These are phyloP conservation scores for Eretmocerus hayati DNA, from an alignment of 2,888 invertebrate species.

Conservation along the genomic window DNA sequence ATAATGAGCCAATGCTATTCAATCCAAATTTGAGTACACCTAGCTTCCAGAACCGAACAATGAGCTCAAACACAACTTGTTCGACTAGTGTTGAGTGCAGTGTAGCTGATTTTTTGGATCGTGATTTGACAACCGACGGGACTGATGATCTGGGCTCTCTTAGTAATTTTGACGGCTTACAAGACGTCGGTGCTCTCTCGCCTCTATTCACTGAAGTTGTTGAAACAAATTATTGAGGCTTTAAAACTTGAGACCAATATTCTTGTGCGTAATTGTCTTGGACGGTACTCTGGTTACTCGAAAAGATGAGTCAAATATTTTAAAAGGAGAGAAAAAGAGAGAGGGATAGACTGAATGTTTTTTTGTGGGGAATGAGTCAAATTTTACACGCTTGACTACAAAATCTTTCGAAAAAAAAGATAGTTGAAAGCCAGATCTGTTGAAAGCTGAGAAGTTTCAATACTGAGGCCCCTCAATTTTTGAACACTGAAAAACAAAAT, in stretches of 20 bases:
- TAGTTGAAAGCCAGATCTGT: no score
- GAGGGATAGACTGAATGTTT: no score
- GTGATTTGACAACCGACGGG: constrained; percentile 34
- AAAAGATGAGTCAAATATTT: no score
- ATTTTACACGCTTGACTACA: no score
- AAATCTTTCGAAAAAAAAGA: no score
- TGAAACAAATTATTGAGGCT: constrained; percentile 40
- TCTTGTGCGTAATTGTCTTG: no score
- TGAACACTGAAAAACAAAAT: no score
- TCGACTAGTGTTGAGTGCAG: constrained; percentile 36
- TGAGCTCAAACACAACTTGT: constrained; percentile 19
- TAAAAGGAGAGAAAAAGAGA: no score
- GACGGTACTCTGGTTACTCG: no score
- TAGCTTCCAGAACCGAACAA: constrained; percentile 33
- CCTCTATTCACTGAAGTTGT: constrained; percentile 44
- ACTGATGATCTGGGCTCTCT: constrained; percentile 39
- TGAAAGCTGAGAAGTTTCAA: no score
- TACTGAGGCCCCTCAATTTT: no score
- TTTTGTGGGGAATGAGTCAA: no score
- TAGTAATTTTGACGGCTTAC: constrained; percentile 42
- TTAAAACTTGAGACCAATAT: constrained; percentile 1
- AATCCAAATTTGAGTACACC: constrained; percentile 41
- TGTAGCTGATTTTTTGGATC: constrained; percentile 40
- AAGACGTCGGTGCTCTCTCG: constrained; percentile 41
- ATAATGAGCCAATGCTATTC: constrained; percentile 43